Base-by-base conservation (phyloP, 2,113 vertebrate species). In the Benitochromis conjunctus region DNA sequence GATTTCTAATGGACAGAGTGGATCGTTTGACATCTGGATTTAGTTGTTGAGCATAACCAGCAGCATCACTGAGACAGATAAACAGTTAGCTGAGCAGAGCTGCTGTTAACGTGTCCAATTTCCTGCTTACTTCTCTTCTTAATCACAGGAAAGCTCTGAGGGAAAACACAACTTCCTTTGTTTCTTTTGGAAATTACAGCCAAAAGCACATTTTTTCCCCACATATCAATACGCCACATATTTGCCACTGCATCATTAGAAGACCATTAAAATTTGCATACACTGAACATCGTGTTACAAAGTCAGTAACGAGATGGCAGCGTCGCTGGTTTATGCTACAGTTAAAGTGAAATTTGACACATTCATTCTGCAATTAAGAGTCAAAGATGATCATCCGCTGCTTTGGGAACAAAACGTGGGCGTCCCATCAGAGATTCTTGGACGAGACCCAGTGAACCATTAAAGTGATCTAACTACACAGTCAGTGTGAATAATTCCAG, bases 231-330 rank as follows among this genome's bases (percentile, higher is more conserved):
- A 62, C 29, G 19, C 1, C 31, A 6, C 34, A 62, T 2, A 19
- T 62, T 62, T 62, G 9, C 3, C 58, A 36, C 58, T 34, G 9
- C 18, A 19, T 36, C 31, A 4, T 62, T 62, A 19, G 16, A 62
- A 62, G 0, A 60, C 29, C 14, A 60, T 18, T 60, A 0, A 19
- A 64, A 5, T 64, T 64, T n/a, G 11, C 19, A 66, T 4, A 41
- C 34, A 66, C 34, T 4, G 1, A 21, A 66, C 62, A 66, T 5
- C 34, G 38, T 0, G 19, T 66, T 66, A 3, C 62, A 66, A 66
- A 41, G 62, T 66, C 0, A 0, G 19, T 0, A 66, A 66, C 1
- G 2, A 2, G 46, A 48, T 41, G 34, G 19, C 19, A 41, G 38
- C 19, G 0, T 62, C 9, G 36, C 1, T 3, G 34, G 13, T 66